A percentile compares a stretch with the other conserved stretches of the same genome.
These are phyloP conservation scores for Drosophila neocordata DNA, from an alignment of 1,140 invertebrate species.

Conservation along the genomic window DNA sequence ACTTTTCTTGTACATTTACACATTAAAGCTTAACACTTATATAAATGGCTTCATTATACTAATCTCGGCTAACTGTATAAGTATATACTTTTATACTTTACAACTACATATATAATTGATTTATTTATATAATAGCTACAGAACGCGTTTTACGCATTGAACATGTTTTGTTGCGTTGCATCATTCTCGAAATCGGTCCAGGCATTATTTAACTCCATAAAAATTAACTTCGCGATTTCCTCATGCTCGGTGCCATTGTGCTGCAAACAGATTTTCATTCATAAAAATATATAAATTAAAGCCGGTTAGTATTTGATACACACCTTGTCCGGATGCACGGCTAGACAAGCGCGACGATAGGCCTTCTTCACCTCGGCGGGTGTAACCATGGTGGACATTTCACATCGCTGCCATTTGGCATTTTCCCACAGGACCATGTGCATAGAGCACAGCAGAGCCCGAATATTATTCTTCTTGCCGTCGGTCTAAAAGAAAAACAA, in stretches of 20 bases:
- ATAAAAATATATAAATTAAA: background rate
- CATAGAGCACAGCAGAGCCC: conserved; percentile 96
- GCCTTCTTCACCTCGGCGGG: conserved; percentile 97
- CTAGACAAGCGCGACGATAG: conserved; percentile 97
- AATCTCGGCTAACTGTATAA: conserved; percentile 53
- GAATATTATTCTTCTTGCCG: conserved; percentile 98
- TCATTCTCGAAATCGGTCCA: conserved; percentile 99
- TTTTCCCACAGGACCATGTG: conserved; percentile 97
- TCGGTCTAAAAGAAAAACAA: conserved; percentile 87
- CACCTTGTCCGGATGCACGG: conserved; percentile 99
- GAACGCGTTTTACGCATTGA: conserved; percentile 82
- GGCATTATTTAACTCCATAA: conserved; percentile 99
- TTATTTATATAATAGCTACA: conserved; percentile 32
- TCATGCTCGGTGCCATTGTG: conserved; percentile 95
- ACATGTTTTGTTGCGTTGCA: conserved; percentile 92
- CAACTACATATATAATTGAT: conserved; percentile 23
- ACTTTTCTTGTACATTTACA: conserved; percentile 20
- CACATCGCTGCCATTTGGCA: conserved; percentile 94
- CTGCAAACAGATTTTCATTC: conserved; percentile 84
- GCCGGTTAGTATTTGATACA: conserved; percentile 11
- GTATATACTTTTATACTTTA: conserved; percentile 15
- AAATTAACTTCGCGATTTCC: conserved; percentile 97
- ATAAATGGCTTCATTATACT: conserved; percentile 58
- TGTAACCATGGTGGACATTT: conserved; percentile 97
- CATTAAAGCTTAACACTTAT: conserved; percentile 36